Conservation (phyloP, 64 coral and sea anemone genomes). For the Hydrozoanthus tunicans region DNA sequence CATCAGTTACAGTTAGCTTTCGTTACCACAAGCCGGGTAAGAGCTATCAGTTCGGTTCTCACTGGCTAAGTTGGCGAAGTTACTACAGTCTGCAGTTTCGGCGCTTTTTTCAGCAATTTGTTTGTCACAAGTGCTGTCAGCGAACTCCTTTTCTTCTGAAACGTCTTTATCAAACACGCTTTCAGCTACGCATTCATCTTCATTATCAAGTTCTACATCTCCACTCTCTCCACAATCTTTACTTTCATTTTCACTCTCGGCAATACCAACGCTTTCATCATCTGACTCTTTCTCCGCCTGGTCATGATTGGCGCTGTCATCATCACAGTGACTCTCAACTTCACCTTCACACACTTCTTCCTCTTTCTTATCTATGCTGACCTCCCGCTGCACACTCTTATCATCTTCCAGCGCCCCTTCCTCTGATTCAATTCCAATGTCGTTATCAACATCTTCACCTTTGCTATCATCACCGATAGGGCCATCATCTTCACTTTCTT, state of each 20-base stretch:
- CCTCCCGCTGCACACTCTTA: background rate
- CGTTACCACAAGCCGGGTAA: background rate
- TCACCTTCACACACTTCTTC: background rate
- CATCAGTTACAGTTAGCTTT: background rate
- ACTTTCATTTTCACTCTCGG: background rate
- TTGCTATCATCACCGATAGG: background rate
- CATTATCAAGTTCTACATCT: background rate
- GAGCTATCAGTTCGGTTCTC: conserved; percentile 8
- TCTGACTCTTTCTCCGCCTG: background rate
- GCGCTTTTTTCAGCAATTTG: background rate
- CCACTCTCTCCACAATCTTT: background rate
- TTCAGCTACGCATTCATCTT: background rate
- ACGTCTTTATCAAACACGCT: background rate
- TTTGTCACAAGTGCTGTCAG: background rate
- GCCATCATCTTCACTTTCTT: background rate
- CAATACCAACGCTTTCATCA: background rate
- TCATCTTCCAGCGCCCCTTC: background rate
- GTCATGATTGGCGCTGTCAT: background rate
- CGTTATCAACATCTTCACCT: background rate
- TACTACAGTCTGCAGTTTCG: background rate
- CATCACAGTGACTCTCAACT: background rate
- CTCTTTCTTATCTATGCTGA: background rate
- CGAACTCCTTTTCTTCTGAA: background rate
- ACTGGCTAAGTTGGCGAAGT: background rate
- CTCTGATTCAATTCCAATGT: background rate